Evolutionary conservation across 2,113 vertebrate species (phyloP).

Genomic region (Platanista minor): DNA sequence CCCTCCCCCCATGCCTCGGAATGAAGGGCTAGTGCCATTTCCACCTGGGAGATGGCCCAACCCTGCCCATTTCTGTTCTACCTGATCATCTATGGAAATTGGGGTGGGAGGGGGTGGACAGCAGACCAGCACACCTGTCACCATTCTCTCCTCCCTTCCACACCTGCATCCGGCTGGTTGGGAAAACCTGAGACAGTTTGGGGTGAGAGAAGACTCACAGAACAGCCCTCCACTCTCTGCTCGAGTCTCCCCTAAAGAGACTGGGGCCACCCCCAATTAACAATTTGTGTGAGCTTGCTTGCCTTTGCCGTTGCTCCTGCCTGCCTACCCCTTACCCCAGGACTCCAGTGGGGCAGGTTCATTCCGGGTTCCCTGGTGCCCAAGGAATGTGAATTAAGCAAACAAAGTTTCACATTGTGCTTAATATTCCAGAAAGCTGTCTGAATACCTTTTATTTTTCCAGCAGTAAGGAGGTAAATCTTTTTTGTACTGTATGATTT

Average conservation of each 20-base stretch:
- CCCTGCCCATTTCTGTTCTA: neutral
- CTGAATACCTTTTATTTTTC: neutral
- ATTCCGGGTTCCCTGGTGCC: neutral
- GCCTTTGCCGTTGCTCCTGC: neutral
- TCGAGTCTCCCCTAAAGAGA: neutral
- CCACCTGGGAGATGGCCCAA: neutral
- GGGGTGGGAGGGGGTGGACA: rapidly evolving
- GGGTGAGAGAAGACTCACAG: neutral
- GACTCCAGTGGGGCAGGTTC: neutral
- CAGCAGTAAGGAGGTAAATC: neutral
- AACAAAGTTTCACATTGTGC: neutral
- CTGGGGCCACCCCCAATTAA: neutral
- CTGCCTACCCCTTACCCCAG: neutral
- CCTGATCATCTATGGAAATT: neutral
- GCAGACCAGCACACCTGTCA: neutral
- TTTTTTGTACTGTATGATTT: no score
- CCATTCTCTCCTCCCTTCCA: neutral
- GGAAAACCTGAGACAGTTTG: neutral
- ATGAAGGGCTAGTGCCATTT: neutral
- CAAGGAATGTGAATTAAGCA: neutral
- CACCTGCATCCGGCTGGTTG: neutral
- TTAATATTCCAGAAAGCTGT: neutral
- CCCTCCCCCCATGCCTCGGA: no score
- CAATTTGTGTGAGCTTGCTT: neutral
- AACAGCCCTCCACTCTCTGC: neutral